Evolutionary conservation across 1,140 invertebrate species (phyloP).

Genomic region (Aphelinus atriplicis): DNA sequence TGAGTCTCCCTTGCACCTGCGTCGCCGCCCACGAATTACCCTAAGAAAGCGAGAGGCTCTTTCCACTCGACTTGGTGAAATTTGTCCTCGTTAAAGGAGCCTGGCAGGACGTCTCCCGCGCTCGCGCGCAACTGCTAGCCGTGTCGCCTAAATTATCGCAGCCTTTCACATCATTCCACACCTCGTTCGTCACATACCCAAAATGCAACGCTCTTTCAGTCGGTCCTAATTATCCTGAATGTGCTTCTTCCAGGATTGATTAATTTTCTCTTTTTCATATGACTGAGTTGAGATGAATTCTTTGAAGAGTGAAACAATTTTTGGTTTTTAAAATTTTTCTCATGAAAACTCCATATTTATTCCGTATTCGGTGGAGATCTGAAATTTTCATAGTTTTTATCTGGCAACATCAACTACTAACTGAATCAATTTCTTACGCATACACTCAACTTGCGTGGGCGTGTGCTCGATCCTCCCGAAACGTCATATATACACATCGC

Average conservation of each 20-base stretch:
- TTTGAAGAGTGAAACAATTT: too few relatives aligned
- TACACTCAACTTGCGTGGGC: background rate
- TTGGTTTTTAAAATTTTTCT: too few relatives aligned
- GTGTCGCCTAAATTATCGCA: slow-evolving; percentile 33
- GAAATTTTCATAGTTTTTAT: too few relatives aligned
- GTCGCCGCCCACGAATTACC: slow-evolving; percentile 20
- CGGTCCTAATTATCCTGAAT: background rate
- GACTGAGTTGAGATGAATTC: too few relatives aligned
- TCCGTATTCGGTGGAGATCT: too few relatives aligned
- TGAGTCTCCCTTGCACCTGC: slow-evolving; percentile 3
- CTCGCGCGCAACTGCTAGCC: slow-evolving; percentile 8
- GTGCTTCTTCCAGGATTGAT: background rate
- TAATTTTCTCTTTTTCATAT: background rate
- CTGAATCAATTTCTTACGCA: too few relatives aligned
- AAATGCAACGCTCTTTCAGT: background rate
- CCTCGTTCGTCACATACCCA: slow-evolving; percentile 15
- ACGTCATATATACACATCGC: background rate
- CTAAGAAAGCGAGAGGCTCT: slow-evolving; percentile 15
- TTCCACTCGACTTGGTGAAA: slow-evolving; percentile 25
- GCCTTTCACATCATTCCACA: slow-evolving; percentile 12
- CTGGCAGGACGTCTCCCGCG: background rate
- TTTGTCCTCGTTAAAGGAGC: slow-evolving; percentile 40
- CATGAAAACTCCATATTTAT: too few relatives aligned
- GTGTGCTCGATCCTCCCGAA: background rate
- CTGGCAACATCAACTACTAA: too few relatives aligned